These are phyloP conservation scores for Actinia equina DNA, from an alignment of 64 coral and sea anemone genomes.

Conservation along the genomic window DNA sequence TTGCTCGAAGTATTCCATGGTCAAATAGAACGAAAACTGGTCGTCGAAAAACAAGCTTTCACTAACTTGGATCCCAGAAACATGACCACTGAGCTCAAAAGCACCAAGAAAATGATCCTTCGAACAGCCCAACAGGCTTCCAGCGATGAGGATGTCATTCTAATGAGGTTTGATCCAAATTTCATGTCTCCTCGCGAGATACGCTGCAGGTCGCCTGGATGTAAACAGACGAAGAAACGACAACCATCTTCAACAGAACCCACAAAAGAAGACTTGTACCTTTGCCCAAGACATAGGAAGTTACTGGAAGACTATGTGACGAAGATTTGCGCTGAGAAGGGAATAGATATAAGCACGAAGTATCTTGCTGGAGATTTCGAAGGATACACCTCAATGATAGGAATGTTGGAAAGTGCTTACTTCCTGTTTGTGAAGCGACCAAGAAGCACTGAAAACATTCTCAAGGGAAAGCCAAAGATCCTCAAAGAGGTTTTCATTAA, in stretches of 20 bases:
- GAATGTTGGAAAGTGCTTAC: conserved; percentile 8
- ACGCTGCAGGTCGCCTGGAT: conserved; percentile 24
- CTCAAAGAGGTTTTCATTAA: conserved; percentile 7
- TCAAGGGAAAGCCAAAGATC: background rate
- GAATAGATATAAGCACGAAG: background rate
- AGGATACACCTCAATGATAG: conserved; percentile 25
- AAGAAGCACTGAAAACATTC: too few relatives aligned
- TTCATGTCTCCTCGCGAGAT: conserved; percentile 21
- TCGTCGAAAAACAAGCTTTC: background rate
- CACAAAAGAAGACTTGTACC: conserved; percentile 43
- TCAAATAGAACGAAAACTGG: background rate
- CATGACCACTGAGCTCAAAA: background rate
- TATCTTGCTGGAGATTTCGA: background rate
- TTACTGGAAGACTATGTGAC: background rate
- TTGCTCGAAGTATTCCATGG: background rate
- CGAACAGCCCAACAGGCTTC: conserved; percentile 14
- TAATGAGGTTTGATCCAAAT: conserved; percentile 52
- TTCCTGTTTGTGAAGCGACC: background rate
- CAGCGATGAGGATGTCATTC: conserved; percentile 5
- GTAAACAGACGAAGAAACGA: conserved; percentile 4
- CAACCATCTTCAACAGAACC: background rate
- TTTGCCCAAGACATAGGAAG: conserved; percentile 37
- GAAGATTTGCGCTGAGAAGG: conserved; percentile 4
- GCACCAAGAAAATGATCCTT: conserved; percentile 15
- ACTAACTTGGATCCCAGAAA: background rate